Evolutionary conservation across 2,888 invertebrate genomes (phyloP), one percentile per base, ranked within the genome.

Genomic region (Diarsia brunnea): DNA sequence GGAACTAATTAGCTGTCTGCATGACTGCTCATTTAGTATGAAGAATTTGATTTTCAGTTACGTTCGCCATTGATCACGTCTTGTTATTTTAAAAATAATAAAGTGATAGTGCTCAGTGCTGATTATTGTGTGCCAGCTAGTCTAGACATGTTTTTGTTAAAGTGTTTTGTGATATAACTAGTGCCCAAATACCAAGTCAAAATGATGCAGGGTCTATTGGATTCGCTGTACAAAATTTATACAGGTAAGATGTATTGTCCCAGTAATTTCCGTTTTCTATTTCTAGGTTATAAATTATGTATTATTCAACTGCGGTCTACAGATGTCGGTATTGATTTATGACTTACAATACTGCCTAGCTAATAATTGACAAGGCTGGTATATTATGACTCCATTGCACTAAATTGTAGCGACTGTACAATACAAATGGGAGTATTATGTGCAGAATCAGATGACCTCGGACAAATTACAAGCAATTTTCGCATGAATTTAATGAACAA

Each of bases 191-290:
- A 91, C 89, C 88, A 85, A 82, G 85, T 84, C 92, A 96, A 94
- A 88, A 96, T 96, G 96, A 96, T 96, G 96, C 96, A 96, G 92
- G 96, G 96, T 90, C 92, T 96, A 85, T 89, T 96, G 91, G 96
- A 95, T 74, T 96, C 96, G 75, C 92, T 96, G 75, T 95, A 94
- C 91, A 96, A 92, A 91, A 96, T 96, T 89, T 96, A 96, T 86
- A 87, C 95, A 95, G 96, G 96, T 96, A 89, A 94, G 93, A 72
- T 73, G 66, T 31, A 76, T 65, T 63, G 66, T 55, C 11, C 16
- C 47, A 61, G 47, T 58, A 19, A 63, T 70, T 61, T 78, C 51
- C 51, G 27, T 66, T 86, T 79, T 60, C 72, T 70, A 69, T 74
- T 75, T 65, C 65, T 63, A 65, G 27, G 31, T 64, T 53, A 53